Evolutionary conservation across 2,888 invertebrate species (phyloP), one percentile per base, ranked within the genome.

Genomic region (Apamea monoglypha): DNA sequence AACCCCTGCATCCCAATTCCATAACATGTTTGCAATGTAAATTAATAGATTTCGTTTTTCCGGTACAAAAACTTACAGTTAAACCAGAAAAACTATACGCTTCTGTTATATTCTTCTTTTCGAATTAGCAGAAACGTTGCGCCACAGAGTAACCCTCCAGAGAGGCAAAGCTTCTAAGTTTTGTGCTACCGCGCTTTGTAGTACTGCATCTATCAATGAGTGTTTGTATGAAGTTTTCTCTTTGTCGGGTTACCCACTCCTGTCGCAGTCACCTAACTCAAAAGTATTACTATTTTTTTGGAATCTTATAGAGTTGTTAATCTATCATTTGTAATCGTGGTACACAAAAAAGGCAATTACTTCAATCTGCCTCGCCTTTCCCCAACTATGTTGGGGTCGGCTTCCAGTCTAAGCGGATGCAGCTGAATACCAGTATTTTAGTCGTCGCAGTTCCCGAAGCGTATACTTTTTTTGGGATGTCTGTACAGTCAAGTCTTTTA

Each of bases 11-110:
- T 18, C 47, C 56, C 21, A 59, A 50, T 66, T 76, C 3, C 18
- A 14, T 40, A 16, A 68, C 7, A 63, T 29, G n/a, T 68, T 83
- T 67, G n/a, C 32, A 76, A 36, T 69, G 29, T 69, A 29, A n/a
- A 50, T 50, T 69, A 32, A 50, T 73, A 44, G 32, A 25, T 50
- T 81, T 50, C 50, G 40, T 61, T 76, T 59, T 56, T 64, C 2
- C 47, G 29, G 10, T 76, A 40, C 63, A 78, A 18, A 36, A 77
- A 25, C 32, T 21, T 12, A 8, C 4, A 50, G 16, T 69, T 47
- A 14, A 32, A 69, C 5, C 47, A 32, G 29, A 69, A 32, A 25
- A 70, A 32, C 32, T 70, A 69, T 69, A 32, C 25, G 18, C 53
- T 36, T 53, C 18, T 50, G 25, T 14, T 47, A 29, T 25, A 2